Percentiles rank a stretch among this genome's conserved stretches.
Evolutionary conservation across 2,797 vertebrate species (phyloP).

Genomic region (Eremophila alpestris): DNA sequence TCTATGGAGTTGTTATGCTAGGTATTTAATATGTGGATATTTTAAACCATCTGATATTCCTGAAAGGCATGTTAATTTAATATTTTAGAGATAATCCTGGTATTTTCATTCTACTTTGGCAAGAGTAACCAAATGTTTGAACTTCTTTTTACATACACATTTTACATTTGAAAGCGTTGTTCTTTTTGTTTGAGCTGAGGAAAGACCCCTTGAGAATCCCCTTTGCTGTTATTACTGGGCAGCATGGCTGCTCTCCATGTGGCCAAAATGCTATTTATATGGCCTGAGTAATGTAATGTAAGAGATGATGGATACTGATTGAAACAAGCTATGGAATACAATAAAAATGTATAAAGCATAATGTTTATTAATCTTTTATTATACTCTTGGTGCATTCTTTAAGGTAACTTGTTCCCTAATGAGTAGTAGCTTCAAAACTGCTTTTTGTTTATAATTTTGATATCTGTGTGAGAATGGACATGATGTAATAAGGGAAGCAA

Average conservation of each 20-base stretch:
- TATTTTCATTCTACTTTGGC: neutral
- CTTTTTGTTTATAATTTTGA: neutral
- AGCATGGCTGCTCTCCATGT: neutral
- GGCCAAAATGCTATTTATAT: neutral
- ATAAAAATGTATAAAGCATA: neutral
- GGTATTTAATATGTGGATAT: neutral
- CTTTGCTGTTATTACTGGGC: neutral
- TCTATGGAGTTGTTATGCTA: neutral
- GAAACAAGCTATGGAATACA: neutral
- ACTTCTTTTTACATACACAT: neutral
- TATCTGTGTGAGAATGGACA: neutral
- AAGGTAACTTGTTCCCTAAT: neutral
- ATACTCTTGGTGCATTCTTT: neutral
- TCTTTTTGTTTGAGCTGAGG: neutral
- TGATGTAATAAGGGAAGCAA: neutral
- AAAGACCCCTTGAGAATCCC: neutral
- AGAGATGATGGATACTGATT: neutral
- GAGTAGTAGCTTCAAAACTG: neutral
- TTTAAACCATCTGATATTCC: neutral
- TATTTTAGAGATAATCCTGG: neutral
- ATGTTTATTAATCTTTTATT: neutral
- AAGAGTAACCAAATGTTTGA: neutral
- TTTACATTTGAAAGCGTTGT: neutral
- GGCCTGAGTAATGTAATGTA: neutral
- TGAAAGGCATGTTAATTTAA: neutral